Percentiles rank a stretch among this genome's conserved stretches.
Evolutionary conservation across 35 echinoderm and acorn worm genomes (phyloP).

Genomic region (Hemicentrotus pulcherrimus): DNA sequence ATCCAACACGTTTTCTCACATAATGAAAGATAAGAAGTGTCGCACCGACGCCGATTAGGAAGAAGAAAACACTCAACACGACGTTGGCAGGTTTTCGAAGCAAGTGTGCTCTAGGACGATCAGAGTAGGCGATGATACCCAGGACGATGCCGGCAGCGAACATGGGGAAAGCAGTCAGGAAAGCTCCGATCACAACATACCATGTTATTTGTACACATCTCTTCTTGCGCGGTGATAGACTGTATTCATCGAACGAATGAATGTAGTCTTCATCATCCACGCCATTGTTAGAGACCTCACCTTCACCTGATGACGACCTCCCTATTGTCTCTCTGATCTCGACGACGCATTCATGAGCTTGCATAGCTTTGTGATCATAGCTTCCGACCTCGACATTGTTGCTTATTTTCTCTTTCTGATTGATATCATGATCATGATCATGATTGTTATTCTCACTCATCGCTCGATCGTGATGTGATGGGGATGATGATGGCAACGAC

Average conservation of each 20-base stretch:
- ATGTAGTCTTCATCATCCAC: not conserved
- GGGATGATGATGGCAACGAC: not conserved
- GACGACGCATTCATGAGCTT: not conserved
- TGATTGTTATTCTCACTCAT: not conserved
- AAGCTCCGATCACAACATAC: not conserved
- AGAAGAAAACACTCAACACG: not conserved
- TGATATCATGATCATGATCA: not conserved
- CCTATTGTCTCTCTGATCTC: not conserved
- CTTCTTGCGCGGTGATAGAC: not conserved
- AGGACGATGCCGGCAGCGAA: slow-evolving; percentile 25
- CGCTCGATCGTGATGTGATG: not conserved
- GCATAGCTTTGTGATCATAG: not conserved
- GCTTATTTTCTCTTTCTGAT: not conserved
- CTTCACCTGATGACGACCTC: not conserved
- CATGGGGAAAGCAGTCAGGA: slow-evolving; percentile 8
- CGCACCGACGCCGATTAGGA: not conserved
- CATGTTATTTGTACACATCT: not conserved
- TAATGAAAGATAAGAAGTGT: not conserved
- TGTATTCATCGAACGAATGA: not conserved
- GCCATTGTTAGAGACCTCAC: not conserved
- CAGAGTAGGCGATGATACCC: not conserved
- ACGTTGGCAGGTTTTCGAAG: not conserved
- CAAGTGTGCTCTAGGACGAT: not conserved
- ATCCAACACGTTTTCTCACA: not conserved
- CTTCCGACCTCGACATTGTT: not conserved